Conservation (phyloP, 2,113 vertebrate genomes). For the Pithys albifrons region DNA sequence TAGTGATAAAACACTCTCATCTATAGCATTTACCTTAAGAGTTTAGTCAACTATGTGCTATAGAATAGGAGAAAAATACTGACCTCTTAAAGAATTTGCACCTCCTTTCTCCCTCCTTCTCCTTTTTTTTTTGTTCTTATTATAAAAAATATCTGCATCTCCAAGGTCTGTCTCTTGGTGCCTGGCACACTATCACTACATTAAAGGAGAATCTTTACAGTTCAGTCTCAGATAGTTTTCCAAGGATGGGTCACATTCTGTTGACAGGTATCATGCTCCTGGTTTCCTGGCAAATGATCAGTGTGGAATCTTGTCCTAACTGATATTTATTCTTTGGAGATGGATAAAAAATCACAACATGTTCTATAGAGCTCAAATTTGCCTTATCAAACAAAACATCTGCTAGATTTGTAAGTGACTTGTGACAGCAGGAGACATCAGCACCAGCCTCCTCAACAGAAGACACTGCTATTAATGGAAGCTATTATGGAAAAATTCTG, state of each 20-base stretch:
- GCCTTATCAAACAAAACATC: slow-evolving; percentile 74
- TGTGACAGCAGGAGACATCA: slow-evolving; percentile 74
- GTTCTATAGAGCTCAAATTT: slow-evolving; percentile 72
- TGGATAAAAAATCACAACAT: slow-evolving; percentile 48
- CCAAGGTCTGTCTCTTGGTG: not conserved
- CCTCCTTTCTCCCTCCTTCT: not conserved
- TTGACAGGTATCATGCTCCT: not conserved
- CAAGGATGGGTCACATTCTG: not conserved
- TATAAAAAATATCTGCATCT: not conserved
- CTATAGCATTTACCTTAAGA: not conserved
- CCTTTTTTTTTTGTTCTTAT: not conserved
- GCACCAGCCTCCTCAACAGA: slow-evolving; percentile 64
- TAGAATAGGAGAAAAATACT: not conserved
- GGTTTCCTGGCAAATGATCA: not conserved
- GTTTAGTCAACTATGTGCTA: not conserved
- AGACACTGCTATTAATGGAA: slow-evolving; percentile 76
- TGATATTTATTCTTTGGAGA: slow-evolving; percentile 61
- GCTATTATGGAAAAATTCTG: slow-evolving; percentile 76
- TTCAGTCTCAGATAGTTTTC: not conserved
- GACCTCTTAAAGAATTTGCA: not conserved
- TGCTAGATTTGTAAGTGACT: slow-evolving; percentile 73
- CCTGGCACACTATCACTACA: not conserved
- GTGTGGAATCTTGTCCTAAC: slow-evolving; percentile 42
- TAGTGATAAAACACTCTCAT: not conserved
- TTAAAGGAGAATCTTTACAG: slow-evolving; percentile 17